Conservation (phyloP, 2,797 vertebrate genomes). For the Poliocrania exsul region DNA sequence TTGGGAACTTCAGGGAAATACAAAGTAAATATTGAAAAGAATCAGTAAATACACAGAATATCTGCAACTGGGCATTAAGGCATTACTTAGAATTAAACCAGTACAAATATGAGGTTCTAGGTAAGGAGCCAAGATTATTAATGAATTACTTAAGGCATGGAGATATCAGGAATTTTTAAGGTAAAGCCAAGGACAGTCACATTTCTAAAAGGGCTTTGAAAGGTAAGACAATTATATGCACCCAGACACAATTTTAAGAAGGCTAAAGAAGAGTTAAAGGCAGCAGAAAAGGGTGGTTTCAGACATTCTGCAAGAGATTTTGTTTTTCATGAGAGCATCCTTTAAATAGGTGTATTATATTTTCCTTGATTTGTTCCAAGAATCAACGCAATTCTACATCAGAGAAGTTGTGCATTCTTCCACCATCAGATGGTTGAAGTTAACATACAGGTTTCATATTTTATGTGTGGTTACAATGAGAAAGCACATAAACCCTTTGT, state of each 20-base stretch:
- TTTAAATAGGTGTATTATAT: not conserved
- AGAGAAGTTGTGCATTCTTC: not conserved
- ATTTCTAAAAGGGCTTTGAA: not conserved
- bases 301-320: not conserved
- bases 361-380: not conserved
- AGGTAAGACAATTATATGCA: rapidly evolving
- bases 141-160: not conserved
- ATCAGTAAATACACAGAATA: not conserved
- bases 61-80: not conserved
- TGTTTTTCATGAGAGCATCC: rapidly evolving
- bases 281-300: rapidly evolving
- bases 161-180: not conserved
- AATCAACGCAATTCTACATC: not conserved
- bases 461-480: not conserved
- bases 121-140: not conserved
- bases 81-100: not conserved
- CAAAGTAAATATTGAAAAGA: not conserved
- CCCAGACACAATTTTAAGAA: not conserved
- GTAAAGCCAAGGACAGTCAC: not conserved
- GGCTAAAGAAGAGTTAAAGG: rapidly evolving
- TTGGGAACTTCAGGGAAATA: not conserved
- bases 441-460: not conserved
- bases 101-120: not conserved
- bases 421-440: not conserved
- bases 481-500: not conserved